Evolutionary conservation across 2,888 invertebrate genomes (phyloP).

Genomic region (Drosophila rubida): DNA sequence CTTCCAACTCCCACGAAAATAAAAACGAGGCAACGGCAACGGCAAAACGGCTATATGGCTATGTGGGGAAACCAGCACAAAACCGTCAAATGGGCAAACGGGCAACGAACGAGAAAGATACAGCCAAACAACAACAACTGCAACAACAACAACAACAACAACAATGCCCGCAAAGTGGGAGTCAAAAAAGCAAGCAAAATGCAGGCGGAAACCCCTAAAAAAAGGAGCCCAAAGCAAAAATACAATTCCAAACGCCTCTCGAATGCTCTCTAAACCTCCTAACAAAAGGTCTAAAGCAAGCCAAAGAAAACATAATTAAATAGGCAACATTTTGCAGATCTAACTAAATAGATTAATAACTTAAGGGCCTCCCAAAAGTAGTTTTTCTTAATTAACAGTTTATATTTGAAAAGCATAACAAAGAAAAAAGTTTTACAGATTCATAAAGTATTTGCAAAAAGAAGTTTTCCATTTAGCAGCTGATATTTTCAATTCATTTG

Average conservation of each 20-base stretch:
- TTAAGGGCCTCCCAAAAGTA: too few relatives aligned
- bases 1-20: conserved; percentile 78
- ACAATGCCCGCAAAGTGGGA: conserved; percentile 4
- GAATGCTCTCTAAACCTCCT: conserved; percentile 25
- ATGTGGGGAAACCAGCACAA: conserved; percentile 16
- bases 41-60: conserved; percentile 11
- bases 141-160: conserved; percentile 7
- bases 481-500: too few relatives aligned
- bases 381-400: too few relatives aligned
- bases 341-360: too few relatives aligned
- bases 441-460: too few relatives aligned
- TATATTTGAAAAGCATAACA: too few relatives aligned
- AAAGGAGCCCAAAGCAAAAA: not conserved
- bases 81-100: not conserved
- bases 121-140: conserved; percentile 16
- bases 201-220: conserved; percentile 16
- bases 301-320: too few relatives aligned
- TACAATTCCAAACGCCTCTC: not conserved
- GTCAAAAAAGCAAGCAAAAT: conserved; percentile 13
- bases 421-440: too few relatives aligned
- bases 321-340: too few relatives aligned
- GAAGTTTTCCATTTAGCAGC: too few relatives aligned
- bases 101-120: conserved; percentile 18
- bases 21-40: conserved; percentile 51
- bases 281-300: not conserved